Percentiles rank a stretch among this genome's conserved stretches.
These are phyloP conservation scores for Narcine bancroftii DNA, from an alignment of 2,113 vertebrate species.

Conservation along the genomic window DNA sequence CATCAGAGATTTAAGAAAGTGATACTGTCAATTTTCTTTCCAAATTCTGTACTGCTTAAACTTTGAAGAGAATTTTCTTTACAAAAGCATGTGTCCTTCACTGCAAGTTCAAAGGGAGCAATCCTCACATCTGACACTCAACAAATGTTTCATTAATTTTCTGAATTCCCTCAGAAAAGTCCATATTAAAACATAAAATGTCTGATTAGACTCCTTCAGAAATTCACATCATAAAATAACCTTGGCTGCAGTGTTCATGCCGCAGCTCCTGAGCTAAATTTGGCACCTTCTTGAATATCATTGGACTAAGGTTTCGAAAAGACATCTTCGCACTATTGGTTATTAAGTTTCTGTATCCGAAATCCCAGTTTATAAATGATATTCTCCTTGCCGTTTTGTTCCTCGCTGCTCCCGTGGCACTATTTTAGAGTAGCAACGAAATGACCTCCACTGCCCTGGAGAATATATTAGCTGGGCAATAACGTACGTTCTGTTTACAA, in stretches of 20 bases:
- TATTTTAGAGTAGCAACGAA: too few species aligned
- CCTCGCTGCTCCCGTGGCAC: too few species aligned
- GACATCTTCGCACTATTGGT: not conserved
- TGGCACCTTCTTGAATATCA: not conserved
- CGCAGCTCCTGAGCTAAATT: not conserved
- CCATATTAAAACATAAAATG: not conserved
- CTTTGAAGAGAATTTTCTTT: not conserved
- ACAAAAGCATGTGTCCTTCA: not conserved
- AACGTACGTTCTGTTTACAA: too few species aligned
- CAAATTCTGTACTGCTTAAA: not conserved
- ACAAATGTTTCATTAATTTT: not conserved
- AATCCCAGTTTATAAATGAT: too few species aligned
- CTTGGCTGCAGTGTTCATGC: not conserved
- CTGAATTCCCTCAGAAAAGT: not conserved
- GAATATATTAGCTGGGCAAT: too few species aligned
- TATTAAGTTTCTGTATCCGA: not conserved
- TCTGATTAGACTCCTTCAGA: not conserved
- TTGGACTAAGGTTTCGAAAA: not conserved
- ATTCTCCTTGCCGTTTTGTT: too few species aligned
- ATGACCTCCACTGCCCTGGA: too few species aligned
- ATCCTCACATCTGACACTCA: not conserved
- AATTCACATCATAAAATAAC: not conserved
- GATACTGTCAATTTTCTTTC: not conserved
- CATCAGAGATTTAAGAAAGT: not conserved
- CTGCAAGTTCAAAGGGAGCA: not conserved